Percentiles rank a stretch among this genome's conserved stretches.
Evolutionary conservation across 2,888 invertebrate species (phyloP).

Genomic region (Chrysolina americana): DNA sequence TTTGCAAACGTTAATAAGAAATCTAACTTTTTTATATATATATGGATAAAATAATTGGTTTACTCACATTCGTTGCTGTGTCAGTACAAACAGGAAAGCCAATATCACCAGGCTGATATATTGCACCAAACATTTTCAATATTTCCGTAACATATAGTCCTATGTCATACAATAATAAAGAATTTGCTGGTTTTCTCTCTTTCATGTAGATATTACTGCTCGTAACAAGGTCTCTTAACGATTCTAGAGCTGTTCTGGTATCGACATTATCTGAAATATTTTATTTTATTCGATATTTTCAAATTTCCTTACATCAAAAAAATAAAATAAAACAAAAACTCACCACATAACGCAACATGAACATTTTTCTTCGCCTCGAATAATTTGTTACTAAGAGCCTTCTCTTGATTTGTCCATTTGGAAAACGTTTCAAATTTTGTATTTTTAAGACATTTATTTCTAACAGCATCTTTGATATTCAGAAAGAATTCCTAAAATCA

Average conservation of each 20-base stretch:
- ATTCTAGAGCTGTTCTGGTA: constrained; percentile 89
- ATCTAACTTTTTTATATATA: too few species aligned
- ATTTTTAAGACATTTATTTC: constrained; percentile 66
- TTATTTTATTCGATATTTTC: constrained; percentile 33
- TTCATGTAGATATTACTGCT: constrained; percentile 89
- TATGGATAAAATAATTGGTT: not conserved
- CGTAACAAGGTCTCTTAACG: constrained; percentile 87
- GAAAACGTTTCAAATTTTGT: constrained; percentile 76
- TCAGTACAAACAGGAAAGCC: constrained; percentile 75
- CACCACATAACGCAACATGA: constrained; percentile 89
- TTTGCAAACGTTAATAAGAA: too few species aligned
- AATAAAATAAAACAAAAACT: constrained; percentile 56
- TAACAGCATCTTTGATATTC: constrained; percentile 85
- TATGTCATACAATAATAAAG: constrained; percentile 81
- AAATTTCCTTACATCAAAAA: not conserved
- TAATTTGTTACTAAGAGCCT: constrained; percentile 79
- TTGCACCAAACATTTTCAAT: constrained; percentile 83
- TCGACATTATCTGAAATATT: constrained; percentile 87
- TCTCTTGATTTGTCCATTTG: constrained; percentile 82
- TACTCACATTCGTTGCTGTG: constrained; percentile 62
- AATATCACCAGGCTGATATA: constrained; percentile 77
- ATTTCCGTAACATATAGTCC: constrained; percentile 90
- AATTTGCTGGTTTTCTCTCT: constrained; percentile 72
- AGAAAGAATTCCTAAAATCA: constrained; percentile 90
- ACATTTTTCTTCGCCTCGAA: constrained; percentile 77